Evolutionary conservation across 2,797 vertebrate genomes (phyloP).

Genomic region (Aselliscus stoliczkanus): DNA sequence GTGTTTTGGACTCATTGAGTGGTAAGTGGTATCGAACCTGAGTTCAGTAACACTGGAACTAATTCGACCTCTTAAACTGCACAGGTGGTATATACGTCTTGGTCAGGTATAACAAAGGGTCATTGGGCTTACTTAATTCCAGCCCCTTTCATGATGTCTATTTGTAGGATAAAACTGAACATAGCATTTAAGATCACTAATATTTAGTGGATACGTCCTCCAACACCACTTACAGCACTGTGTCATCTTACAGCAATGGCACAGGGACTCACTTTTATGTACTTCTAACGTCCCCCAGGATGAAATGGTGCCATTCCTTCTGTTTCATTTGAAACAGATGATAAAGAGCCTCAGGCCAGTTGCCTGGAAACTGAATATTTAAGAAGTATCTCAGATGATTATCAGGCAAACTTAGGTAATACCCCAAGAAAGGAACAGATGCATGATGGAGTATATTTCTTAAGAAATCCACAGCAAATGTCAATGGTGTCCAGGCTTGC

Average conservation of each 20-base stretch:
- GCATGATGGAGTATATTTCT: neutral
- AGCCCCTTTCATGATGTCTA: neutral
- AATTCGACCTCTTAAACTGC: neutral
- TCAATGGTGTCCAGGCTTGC: neutral
- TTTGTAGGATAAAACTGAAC: neutral
- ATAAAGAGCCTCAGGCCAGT: too few species aligned
- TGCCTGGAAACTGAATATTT: neutral
- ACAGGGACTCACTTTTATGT: neutral
- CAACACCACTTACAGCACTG: too few species aligned
- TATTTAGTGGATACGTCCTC: too few species aligned
- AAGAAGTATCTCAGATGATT: neutral
- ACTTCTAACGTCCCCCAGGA: neutral
- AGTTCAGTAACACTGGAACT: too few species aligned
- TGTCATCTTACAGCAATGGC: neutral
- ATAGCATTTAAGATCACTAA: neutral
- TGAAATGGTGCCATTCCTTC: neutral
- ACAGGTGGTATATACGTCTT: neutral
- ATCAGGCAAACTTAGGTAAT: neutral
- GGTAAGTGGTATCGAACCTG: too few species aligned
- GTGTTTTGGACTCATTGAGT: too few species aligned
- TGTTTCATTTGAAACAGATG: neutral
- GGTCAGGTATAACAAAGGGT: neutral
- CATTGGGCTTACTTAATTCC: neutral
- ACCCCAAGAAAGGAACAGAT: neutral
- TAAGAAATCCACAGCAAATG: neutral